phyloP scores from a whole-genome alignment of 2,888 invertebrate genomes.

The Stomorhina lunata region DNA sequence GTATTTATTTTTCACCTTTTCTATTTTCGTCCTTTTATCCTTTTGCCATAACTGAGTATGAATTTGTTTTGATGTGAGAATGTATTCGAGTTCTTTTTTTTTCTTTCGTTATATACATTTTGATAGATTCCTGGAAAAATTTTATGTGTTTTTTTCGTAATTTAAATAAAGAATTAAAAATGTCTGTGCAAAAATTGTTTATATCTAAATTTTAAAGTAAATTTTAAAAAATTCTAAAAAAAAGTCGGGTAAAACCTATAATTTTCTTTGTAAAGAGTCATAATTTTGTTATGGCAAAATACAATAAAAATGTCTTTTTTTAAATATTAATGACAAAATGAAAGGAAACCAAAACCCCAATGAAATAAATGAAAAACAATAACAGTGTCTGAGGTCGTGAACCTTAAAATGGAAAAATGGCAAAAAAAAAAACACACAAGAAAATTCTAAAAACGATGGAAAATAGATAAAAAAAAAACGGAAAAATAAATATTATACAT shows the following conservation, averaged over 20 bases:
- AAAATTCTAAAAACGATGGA: slow-evolving; percentile 2
- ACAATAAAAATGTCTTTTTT: too few species aligned
- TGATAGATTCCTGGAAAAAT: slow-evolving; percentile 27
- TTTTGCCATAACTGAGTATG: slow-evolving; percentile 18
- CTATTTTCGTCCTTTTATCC: background rate
- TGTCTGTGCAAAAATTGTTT: background rate
- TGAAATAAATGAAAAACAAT: background rate
- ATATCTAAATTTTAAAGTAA: background rate
- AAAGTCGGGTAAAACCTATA: background rate
- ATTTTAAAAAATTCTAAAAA: too few species aligned
- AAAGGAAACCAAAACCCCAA: background rate
- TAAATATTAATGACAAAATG: background rate
- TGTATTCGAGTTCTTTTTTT: background rate
- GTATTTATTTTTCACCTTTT: background rate
- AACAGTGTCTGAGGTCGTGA: slow-evolving; percentile 73
- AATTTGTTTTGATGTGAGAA: background rate
- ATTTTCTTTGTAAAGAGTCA: background rate
- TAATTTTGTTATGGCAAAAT: background rate
- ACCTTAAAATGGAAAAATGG: slow-evolving; percentile 60
- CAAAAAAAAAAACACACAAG: slow-evolving; percentile 6
- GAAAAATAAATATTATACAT: background rate
- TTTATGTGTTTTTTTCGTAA: background rate
- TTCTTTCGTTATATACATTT: slow-evolving; percentile 3
- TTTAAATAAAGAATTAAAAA: background rate
- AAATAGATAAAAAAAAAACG: slow-evolving; percentile 5